Base-by-base conservation (phyloP, 53 echinoderm and acorn worm genomes). In the Astropecten irregularis region DNA sequence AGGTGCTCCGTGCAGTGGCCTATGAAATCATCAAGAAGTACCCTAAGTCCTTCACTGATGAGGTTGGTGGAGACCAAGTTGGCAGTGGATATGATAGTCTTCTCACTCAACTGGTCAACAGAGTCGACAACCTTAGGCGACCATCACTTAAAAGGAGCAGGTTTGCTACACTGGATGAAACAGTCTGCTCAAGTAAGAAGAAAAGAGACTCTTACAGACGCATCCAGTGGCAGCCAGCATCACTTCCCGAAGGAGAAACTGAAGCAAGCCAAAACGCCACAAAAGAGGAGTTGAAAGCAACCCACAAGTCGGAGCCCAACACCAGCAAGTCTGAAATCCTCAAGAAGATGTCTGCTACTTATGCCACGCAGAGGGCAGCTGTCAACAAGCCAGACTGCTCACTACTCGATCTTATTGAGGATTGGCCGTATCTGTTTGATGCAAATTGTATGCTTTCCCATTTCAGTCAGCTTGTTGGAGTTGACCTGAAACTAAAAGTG, bases 351-450 rank as follows among this genome's bases (percentile, higher is more conserved):
- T 16, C 73, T 27, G 7, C n/a, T 3, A 83, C 89, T 35, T 83
- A 74, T 66, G 66, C 67, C 18, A 66, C 54, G n/a, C 89, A 89
- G 38, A 21, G 89, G 20, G 26, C 20, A 38, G 40, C 37, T 9
- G 49, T 84, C 9, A 83, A 83, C 66, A 72, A 62, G 49, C 35
- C 64, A 19, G 64, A 89, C 54, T 71, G 82, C 48, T 61, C 51
- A 26, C 71, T 88, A 39, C 36, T 60, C 9, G 83, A 84, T 53
- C 15, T 89, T 13, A 46, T 67, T 38, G 67, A 66, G 50, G 56
- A 84, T 20, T 89, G 89, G 89, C 73, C 68, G 16, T 84, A 65
- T 48, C 73, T 84, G 19, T 83, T 89, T 53, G 76, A 83, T 51
- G 84, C 74, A 26, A 28, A 26, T 16, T 68, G 39, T n/a, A 63